phyloP scores from a whole-genome alignment of 2,797 vertebrate genomes.

The Agapornis canus region DNA sequence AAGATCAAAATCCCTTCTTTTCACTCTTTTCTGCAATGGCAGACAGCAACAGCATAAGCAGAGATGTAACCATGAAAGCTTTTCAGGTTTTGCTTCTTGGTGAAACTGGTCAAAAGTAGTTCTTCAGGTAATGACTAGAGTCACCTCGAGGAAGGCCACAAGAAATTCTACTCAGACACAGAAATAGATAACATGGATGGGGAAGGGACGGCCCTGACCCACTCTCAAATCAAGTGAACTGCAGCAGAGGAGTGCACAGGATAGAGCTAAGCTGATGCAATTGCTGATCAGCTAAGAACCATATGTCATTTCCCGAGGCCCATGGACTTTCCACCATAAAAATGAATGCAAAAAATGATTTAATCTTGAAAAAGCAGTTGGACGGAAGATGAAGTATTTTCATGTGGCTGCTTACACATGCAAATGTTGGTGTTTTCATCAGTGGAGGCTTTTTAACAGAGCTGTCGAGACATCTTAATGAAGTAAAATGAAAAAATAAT shows the following conservation, averaged over 20 bases:
- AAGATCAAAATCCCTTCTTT: neutral
- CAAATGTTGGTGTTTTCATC: neutral
- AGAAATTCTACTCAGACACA: neutral
- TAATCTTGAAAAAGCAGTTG: neutral
- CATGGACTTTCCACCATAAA: neutral
- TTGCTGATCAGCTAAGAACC: fast-evolving
- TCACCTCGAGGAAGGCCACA: neutral
- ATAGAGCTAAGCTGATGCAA: neutral
- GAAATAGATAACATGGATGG: fast-evolving
- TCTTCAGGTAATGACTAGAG: neutral
- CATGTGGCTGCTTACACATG: neutral
- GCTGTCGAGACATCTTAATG: neutral
- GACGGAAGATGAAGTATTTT: neutral
- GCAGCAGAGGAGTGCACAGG: fast-evolving
- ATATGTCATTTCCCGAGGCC: neutral
- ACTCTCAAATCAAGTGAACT: fast-evolving
- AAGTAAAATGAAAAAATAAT: neutral
- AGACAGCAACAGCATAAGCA: neutral
- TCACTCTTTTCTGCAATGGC: neutral
- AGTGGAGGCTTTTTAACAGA: neutral
- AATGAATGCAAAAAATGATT: neutral
- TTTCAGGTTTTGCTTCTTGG: neutral
- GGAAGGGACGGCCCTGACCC: neutral
- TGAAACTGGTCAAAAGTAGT: neutral
- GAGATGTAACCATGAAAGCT: fast-evolving